Evolutionary conservation across 1,140 invertebrate genomes (phyloP).

Genomic region (Neodiprion pinetum): DNA sequence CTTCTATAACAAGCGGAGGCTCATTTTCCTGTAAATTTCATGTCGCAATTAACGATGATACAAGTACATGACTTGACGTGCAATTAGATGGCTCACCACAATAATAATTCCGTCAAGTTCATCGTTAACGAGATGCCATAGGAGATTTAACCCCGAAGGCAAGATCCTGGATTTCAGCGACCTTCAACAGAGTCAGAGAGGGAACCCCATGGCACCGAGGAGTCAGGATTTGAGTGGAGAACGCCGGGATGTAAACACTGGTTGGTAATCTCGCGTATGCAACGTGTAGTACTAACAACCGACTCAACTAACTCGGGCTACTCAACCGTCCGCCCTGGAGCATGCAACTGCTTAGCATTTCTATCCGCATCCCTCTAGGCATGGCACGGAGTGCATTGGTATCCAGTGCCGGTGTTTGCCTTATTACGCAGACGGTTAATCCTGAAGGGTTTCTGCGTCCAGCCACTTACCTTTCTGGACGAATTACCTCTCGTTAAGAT

Average conservation of each 20-base stretch:
- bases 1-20: too few relatives aligned
- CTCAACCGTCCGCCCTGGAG: not conserved
- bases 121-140: too few relatives aligned
- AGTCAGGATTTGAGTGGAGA: not conserved
- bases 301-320: not conserved
- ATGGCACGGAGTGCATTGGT: not conserved
- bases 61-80: too few relatives aligned
- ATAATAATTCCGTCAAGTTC: too few relatives aligned
- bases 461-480: too few relatives aligned
- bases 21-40: too few relatives aligned
- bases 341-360: not conserved
- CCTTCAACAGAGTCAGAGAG: too few relatives aligned
- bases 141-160: too few relatives aligned
- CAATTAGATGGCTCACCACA: too few relatives aligned
- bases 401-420: not conserved
- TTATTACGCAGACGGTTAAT: not conserved
- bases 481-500: too few relatives aligned
- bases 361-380: not conserved
- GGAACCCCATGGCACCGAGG: not conserved
- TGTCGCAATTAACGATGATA: too few relatives aligned
- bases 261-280: not conserved
- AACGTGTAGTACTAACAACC: not conserved
- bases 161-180: too few relatives aligned
- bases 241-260: not conserved
- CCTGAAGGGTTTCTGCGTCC: not conserved